A percentile compares a stretch with the other conserved stretches of the same genome.
Conservation (phyloP, 1,140 invertebrate genomes). For the Drusus annulatus region DNA sequence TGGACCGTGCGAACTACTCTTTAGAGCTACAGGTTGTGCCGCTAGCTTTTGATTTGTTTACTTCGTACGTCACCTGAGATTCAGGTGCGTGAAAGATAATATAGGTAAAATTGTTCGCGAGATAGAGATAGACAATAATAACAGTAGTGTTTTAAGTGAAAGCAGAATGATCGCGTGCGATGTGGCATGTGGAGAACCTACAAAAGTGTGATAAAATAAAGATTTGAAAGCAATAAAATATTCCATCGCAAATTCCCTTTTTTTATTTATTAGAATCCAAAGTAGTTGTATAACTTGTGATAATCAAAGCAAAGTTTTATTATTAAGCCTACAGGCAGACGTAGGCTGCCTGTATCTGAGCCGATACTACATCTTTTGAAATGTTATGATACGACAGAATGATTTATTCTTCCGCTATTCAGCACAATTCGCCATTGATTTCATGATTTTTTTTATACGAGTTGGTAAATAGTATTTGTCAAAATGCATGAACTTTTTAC, state of each 20-base stretch:
- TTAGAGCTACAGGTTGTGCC: conserved; percentile 25
- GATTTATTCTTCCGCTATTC: background rate
- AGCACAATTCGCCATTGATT: background rate
- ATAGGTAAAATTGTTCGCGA: conserved; percentile 31
- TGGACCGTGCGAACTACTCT: background rate
- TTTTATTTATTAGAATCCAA: background rate
- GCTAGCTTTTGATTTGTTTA: conserved; percentile 42
- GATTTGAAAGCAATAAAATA: conserved; percentile 22
- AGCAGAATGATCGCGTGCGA: conserved; percentile 45
- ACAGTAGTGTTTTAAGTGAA: conserved; percentile 51
- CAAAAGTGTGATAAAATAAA: conserved; percentile 44
- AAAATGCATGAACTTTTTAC: conserved; percentile 92
- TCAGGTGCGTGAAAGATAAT: conserved; percentile 34
- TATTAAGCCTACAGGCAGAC: background rate
- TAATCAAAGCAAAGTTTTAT: background rate
- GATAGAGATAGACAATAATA: conserved; percentile 49
- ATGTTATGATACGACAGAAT: conserved; percentile 1
- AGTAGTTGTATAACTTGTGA: background rate
- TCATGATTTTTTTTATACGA: background rate
- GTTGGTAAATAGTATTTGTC: conserved; percentile 2
- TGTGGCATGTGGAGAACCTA: conserved; percentile 46
- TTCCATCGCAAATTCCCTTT: conserved; percentile 17
- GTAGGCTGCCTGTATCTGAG: background rate
- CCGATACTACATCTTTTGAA: background rate
- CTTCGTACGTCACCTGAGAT: conserved; percentile 44